These are phyloP conservation scores for Drosophila grimshawi DNA, from an alignment of 1,140 invertebrate species.

Conservation along the genomic window DNA sequence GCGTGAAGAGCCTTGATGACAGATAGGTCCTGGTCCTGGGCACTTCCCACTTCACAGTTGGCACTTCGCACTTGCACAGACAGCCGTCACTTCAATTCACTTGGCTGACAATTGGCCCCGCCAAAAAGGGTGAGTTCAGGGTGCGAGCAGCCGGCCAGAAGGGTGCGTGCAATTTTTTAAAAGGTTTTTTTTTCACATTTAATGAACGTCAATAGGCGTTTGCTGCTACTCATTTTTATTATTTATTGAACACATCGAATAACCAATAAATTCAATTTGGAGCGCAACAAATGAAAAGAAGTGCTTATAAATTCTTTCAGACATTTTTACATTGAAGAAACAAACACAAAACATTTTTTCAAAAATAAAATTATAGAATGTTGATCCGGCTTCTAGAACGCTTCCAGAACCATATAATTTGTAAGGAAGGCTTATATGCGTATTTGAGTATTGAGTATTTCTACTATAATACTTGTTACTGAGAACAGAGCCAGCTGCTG, in stretches of 20 bases:
- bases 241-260: slow-evolving; percentile 33
- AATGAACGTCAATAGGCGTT: slow-evolving; percentile 56
- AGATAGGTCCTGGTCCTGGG: not conserved
- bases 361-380: too few species aligned
- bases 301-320: not conserved
- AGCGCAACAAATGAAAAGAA: not conserved
- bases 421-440: too few species aligned
- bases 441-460: too few species aligned
- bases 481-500: too few species aligned
- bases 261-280: slow-evolving; percentile 44
- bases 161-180: slow-evolving; percentile 51
- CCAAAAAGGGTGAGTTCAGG: slow-evolving; percentile 10
- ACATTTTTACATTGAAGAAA: too few species aligned
- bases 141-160: not conserved
- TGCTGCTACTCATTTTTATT: slow-evolving; percentile 11
- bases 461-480: too few species aligned
- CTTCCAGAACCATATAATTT: too few species aligned
- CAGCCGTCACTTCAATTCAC: slow-evolving; percentile 75
- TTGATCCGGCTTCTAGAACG: too few species aligned
- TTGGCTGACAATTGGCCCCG: slow-evolving; percentile 43
- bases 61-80: slow-evolving; percentile 31
- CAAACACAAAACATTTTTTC: too few species aligned
- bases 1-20: not conserved
- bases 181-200: slow-evolving; percentile 62
- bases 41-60: slow-evolving; percentile 5